Conservation (phyloP, 1,140 invertebrate genomes). For the Drosophila burlai region DNA sequence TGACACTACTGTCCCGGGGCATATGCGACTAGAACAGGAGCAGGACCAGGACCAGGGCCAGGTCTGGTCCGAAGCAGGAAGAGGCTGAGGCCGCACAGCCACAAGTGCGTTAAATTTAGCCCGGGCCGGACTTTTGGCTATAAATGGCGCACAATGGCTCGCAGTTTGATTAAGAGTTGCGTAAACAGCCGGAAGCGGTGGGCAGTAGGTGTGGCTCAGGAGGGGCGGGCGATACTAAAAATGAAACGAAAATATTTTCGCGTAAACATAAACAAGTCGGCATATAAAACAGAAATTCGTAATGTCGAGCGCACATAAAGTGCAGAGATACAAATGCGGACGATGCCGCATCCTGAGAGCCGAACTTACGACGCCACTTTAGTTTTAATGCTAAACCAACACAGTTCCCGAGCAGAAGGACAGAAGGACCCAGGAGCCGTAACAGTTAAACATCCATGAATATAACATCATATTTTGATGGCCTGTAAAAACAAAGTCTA, state of each 20-base stretch:
- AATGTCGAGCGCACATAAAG: constrained; percentile 37
- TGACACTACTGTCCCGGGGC: constrained; percentile 48
- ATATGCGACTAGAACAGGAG: constrained; percentile 22
- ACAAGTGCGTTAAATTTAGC: constrained; percentile 66
- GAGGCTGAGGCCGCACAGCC: constrained; percentile 15
- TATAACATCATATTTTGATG: constrained; percentile 51
- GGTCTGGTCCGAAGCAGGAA: not conserved
- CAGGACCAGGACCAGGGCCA: not conserved
- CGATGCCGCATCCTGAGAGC: constrained; percentile 11
- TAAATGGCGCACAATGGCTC: constrained; percentile 65
- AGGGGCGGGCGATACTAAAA: constrained; percentile 47
- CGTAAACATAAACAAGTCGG: constrained; percentile 66
- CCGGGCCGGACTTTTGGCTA: constrained; percentile 32
- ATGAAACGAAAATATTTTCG: constrained; percentile 76
- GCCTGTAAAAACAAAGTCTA: constrained; percentile 38
- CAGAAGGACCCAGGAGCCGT: constrained; percentile 8
- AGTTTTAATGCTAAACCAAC: constrained; percentile 45
- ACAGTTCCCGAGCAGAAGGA: not conserved
- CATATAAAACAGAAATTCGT: constrained; percentile 60
- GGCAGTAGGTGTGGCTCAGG: not conserved
- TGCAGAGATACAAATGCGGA: constrained; percentile 3
- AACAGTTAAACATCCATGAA: constrained; percentile 34
- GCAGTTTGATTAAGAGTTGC: constrained; percentile 72
- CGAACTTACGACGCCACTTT: constrained; percentile 42
- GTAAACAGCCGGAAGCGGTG: constrained; percentile 58